phyloP scores from a whole-genome alignment of 30 jellyfish, hydroid and myxozoan genomes.

The Phacellophora camtschatica region DNA sequence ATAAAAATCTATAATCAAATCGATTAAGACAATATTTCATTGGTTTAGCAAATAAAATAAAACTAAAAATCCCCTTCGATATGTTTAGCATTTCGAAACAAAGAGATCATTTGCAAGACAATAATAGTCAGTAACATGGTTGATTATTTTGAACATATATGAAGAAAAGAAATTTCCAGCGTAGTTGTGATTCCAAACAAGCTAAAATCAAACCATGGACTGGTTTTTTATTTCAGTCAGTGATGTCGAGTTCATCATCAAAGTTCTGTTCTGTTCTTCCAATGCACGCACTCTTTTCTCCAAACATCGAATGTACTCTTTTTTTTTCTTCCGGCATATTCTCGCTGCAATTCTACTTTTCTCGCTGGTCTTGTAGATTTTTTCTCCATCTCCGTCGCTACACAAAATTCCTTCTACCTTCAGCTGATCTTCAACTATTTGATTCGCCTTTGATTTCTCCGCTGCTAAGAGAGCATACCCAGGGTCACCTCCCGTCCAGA shows the following conservation, averaged over 20 bases:
- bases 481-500: too few species aligned
- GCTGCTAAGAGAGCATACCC: not conserved
- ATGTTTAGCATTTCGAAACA: too few species aligned
- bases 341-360: slow-evolving; percentile 18
- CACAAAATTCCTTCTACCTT: not conserved
- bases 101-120: too few species aligned
- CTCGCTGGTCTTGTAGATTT: slow-evolving; percentile 1
- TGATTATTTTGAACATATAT: too few species aligned
- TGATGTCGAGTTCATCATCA: not conserved
- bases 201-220: too few species aligned
- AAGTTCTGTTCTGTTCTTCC: not conserved
- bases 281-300: slow-evolving; percentile 2
- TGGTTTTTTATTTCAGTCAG: not conserved
- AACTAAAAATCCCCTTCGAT: too few species aligned
- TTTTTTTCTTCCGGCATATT: slow-evolving; percentile 8
- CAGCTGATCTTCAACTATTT: not conserved
- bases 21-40: too few species aligned
- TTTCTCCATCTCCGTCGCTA: not conserved
- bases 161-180: too few species aligned
- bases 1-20: too few species aligned
- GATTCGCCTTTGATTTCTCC: not conserved
- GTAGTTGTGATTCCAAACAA: too few species aligned
- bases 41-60: too few species aligned
- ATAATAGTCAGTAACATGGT: too few species aligned
- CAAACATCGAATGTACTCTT: slow-evolving; percentile 1